Conservation (phyloP, 2,888 invertebrate species). For the Agrochola lychnidis region DNA sequence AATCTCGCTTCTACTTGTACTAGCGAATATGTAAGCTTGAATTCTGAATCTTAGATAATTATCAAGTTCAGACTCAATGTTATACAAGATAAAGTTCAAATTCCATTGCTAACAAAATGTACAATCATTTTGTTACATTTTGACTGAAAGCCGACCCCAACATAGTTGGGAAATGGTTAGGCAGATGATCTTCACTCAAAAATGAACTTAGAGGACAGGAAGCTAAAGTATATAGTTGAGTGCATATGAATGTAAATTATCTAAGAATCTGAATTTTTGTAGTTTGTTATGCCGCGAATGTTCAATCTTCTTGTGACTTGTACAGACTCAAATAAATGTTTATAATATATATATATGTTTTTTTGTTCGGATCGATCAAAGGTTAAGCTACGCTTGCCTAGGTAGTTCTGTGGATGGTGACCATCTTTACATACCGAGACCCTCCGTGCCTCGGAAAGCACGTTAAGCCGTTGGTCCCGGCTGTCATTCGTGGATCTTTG, state of each 20-base stretch:
- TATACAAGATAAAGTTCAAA: background rate
- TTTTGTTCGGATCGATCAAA: too few species aligned
- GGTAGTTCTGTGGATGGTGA: too few species aligned
- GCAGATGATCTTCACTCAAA: background rate
- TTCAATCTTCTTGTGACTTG: slow-evolving; percentile 32
- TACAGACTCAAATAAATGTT: slow-evolving; percentile 57
- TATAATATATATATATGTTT: slow-evolving; percentile 17
- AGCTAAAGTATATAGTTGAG: background rate
- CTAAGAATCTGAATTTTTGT: slow-evolving; percentile 12
- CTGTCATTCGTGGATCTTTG: background rate
- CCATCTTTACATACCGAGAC: too few species aligned
- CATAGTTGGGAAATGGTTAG: background rate
- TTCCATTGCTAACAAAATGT: background rate
- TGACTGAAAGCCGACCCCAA: background rate
- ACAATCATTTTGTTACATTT: background rate
- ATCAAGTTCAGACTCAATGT: background rate
- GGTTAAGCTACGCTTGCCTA: too few species aligned
- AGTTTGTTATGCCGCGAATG: slow-evolving; percentile 29
- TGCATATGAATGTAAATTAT: background rate
- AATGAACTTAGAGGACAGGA: background rate
- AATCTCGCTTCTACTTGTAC: background rate
- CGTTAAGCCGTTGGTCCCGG: too few species aligned
- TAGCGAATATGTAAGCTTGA: slow-evolving; percentile 12
- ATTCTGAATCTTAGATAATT: slow-evolving; percentile 30
- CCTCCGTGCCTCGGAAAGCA: too few species aligned